Base-by-base conservation (phyloP, 2,888 invertebrate genomes). In the Branchellion lobata region DNA sequence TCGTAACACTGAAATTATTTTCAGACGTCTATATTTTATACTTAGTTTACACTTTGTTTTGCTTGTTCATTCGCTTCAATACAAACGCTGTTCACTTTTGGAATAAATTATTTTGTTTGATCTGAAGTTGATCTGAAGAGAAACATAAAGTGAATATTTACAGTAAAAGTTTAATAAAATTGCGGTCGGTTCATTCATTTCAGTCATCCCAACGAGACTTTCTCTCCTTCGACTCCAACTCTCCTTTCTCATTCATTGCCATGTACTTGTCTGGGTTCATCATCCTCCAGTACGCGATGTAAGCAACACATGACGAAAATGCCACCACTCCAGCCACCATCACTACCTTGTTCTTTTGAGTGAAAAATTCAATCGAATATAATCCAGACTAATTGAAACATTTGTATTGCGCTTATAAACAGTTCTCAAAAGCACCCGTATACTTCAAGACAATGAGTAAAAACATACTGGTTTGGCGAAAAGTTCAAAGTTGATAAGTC, bases 401-500 rank as follows among this genome's bases (percentile, higher is more conserved):
- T 71, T 31, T 31, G 11, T 11, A 73, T 73, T 14, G 18, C 18
- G 18, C 18, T 33, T 18, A 33, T 31, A 36, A 18, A 36, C 14
- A 0, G 53, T 14, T 24, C 53, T 11, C 11, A 68, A 11, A 68
- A 11, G 24, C 68, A 68, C 27, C 11, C 18, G 14, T 68, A 24
- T 27, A 68, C 27, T n/a, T 11, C 18, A 68, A 24, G 18, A 24
- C 24, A n/a, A n/a, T 27, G 27, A 18, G 53, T 53, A 75, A 57
- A 75, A 24, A 75, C 29, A 75, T 57, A 95, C 95, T 81, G 94
- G 95, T 88, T 92, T 94, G 0, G 92, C 91, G 87, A 94, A 96
- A 0, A 96, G 89, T 88, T 96, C 95, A 88, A 93, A 95, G 88
- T 96, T 96, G 0, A 94, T 89, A 36, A 92, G 90, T 85, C 92